phyloP scores from a whole-genome alignment of 1,140 invertebrate species.

The Anastatus disparis region DNA sequence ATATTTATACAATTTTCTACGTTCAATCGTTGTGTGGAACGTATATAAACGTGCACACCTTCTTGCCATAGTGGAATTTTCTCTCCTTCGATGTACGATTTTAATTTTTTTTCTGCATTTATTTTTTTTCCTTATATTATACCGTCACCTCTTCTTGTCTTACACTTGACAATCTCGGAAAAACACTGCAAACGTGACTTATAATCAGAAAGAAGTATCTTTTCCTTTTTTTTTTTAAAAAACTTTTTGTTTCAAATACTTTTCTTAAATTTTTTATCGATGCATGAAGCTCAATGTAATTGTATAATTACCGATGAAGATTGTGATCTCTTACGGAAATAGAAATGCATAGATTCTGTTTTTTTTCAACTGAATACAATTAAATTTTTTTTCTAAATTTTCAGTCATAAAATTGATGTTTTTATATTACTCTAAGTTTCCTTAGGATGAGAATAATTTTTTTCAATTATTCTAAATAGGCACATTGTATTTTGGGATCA shows the following conservation, averaged over 20 bases:
- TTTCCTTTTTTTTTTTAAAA: not conserved
- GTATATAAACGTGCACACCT: too few species aligned
- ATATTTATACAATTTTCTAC: too few species aligned
- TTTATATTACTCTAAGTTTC: too few species aligned
- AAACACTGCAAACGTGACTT: not conserved
- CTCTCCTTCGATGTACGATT: constrained; percentile 15
- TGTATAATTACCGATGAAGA: not conserved
- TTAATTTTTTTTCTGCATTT: constrained; percentile 7
- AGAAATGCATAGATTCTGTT: not conserved
- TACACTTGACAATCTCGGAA: not conserved
- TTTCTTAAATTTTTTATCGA: not conserved
- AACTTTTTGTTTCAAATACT: not conserved
- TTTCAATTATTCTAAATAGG: too few species aligned
- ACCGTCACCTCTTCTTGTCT: too few species aligned
- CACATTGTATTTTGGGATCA: too few species aligned
- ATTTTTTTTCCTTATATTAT: too few species aligned
- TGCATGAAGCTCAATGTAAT: constrained; percentile 8
- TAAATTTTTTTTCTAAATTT: too few species aligned
- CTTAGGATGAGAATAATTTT: too few species aligned
- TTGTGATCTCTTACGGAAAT: not conserved
- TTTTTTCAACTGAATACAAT: too few species aligned
- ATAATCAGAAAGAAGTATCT: not conserved
- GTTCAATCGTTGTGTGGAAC: too few species aligned
- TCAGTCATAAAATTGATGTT: too few species aligned
- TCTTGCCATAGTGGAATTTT: constrained; percentile 25